Conservation (phyloP, 37 sponge, comb jelly and placozoan species). For the Mnemiopsis leidyi region DNA sequence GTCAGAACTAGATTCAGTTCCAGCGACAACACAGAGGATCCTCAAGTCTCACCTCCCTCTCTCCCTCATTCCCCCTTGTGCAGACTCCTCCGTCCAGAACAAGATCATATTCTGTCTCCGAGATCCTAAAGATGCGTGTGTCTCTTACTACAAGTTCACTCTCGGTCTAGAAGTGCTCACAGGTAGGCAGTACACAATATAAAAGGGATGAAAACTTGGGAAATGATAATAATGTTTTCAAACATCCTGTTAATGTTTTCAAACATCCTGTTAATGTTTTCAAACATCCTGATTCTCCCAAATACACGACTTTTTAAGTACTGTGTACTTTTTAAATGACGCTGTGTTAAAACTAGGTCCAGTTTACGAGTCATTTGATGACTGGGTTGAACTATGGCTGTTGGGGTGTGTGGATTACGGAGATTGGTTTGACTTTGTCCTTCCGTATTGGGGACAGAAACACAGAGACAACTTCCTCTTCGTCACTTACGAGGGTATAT, state of each 20-base stretch:
- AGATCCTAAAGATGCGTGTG: constrained; percentile 45
- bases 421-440: constrained; percentile 49
- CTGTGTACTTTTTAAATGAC: no score
- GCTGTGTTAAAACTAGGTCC: no score
- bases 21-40: constrained; percentile 38
- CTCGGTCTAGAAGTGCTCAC: constrained; percentile 1
- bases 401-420: constrained; percentile 25
- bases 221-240: no score
- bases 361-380: constrained; percentile 25
- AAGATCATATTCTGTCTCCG: constrained; percentile 58
- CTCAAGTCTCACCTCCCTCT: constrained; percentile 34
- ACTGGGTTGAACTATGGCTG: constrained; percentile 27
- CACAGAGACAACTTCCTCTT: constrained; percentile 20
- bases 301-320: no score
- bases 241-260: no score
- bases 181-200: constrained; percentile 4
- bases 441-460: constrained; percentile 41
- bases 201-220: no score
- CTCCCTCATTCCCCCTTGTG: not conserved
- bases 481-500: constrained; percentile 37
- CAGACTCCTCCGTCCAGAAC: constrained; percentile 31
- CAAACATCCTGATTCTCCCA: no score
- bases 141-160: constrained; percentile 65
- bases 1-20: not conserved
- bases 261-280: no score